Base-by-base conservation (phyloP, 2,113 vertebrate species). In the Periophthalmodon schlosseri region DNA sequence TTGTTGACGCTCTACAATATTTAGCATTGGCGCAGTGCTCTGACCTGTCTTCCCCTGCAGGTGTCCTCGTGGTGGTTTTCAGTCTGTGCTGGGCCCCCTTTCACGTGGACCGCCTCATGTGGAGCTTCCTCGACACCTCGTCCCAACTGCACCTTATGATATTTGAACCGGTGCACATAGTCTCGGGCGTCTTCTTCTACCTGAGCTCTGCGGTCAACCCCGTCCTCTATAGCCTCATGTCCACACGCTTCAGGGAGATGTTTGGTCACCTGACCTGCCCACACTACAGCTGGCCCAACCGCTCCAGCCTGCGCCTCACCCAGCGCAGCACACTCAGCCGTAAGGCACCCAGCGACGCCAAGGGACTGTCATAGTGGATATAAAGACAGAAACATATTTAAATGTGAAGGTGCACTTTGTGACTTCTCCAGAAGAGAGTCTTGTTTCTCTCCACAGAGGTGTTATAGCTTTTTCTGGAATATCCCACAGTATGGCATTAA, bases 161-260 rank as follows among this genome's bases (percentile, higher is more conserved):
- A 86, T 97, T 94, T 73, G 91, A 93, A 86, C 91, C 87, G 0
- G 52, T 97, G 76, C 97, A 98, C 72, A 71, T 97, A 1, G 5
- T 95, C 76, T 98, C 96, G 0, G 96, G 96, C 0, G 74, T 96
- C 73, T 95, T 94, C 88, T 97, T 98, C 94, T 98, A 98, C 89
- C 87, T 98, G 49, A 94, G 97, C 89, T 96, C 95, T 0, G 96
- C 94, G 0, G 74, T 93, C 86, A 98, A 97, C 85, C 96, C 97
- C 4, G 90, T 98, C 78, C 94, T 97, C n/a, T 97, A 98, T 91
- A 98, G 95, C 87, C 91, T 99, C 83, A 95, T 98, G 96, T 99
- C 96, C 81, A 95, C 92, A 0, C 94, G 94, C 44, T 99, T 98
- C 92, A 93, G 95, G 7, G 95, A 96, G 88, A 95, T 94, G 94